Percentiles rank a stretch among this genome's conserved stretches.
These are phyloP conservation scores for Actinernus sp. DNA, from an alignment of 92 coral and sea anemone species.

Conservation along the genomic window DNA sequence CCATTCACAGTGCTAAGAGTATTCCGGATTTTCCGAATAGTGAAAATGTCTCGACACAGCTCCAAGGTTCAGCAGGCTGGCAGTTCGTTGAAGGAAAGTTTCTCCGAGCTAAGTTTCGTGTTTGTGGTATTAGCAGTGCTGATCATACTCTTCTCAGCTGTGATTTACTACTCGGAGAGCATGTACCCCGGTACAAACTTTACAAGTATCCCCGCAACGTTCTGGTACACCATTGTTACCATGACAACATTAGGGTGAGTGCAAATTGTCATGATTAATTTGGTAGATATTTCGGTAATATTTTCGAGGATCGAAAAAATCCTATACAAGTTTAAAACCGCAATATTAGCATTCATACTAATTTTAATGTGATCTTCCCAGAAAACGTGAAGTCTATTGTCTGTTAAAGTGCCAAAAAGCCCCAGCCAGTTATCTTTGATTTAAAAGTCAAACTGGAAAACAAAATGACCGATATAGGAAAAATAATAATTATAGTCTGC, in stretches of 20 bases:
- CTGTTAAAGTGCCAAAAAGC: too few relatives aligned
- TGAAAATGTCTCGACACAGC: constrained; percentile 94
- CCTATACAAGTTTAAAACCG: too few relatives aligned
- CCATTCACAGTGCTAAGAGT: constrained; percentile 92
- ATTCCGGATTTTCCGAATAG: constrained; percentile 92
- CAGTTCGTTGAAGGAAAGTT: constrained; percentile 79
- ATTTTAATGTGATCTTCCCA: too few relatives aligned
- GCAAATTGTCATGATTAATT: too few relatives aligned
- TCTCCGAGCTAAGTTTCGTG: constrained; percentile 88
- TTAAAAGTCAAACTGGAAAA: too few relatives aligned
- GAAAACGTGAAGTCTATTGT: too few relatives aligned
- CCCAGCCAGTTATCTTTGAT: too few relatives aligned
- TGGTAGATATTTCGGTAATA: too few relatives aligned
- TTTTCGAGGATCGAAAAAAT: too few relatives aligned
- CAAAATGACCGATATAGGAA: too few relatives aligned
- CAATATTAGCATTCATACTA: too few relatives aligned
- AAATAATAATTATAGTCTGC: too few relatives aligned
- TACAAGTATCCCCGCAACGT: constrained; percentile 87
- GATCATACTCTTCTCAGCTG: constrained; percentile 87
- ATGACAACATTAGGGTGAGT: constrained; percentile 99
- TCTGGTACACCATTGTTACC: constrained; percentile 99
- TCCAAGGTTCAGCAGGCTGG: constrained; percentile 93
- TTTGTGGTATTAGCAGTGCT: constrained; percentile 80
- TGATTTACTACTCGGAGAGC: constrained; percentile 92
- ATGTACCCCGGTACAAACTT: constrained; percentile 64